These are phyloP conservation scores for Lethenteron camtschaticum DNA, from an alignment of 2,113 vertebrate genomes.

Conservation along the genomic window DNA sequence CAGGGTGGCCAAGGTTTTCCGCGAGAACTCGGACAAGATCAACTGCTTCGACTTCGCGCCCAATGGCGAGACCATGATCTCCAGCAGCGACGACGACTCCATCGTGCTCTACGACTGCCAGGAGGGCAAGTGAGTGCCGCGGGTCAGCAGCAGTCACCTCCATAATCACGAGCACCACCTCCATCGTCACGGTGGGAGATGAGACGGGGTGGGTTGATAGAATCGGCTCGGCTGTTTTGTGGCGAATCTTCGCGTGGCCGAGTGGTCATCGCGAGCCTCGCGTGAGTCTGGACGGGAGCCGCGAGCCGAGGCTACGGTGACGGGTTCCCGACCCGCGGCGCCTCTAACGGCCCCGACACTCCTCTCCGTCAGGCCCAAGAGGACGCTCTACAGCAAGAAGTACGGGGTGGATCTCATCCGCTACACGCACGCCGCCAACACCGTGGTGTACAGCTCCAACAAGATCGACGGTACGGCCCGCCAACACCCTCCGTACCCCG, in stretches of 20 bases:
- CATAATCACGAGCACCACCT: neutral
- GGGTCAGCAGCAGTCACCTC: neutral
- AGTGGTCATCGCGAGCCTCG: too few species aligned
- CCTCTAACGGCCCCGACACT: too few species aligned
- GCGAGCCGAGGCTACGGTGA: too few species aligned
- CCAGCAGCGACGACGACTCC: constrained; percentile 92
- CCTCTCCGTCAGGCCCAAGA: constrained; percentile 47
- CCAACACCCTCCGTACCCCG: neutral
- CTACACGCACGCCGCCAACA: constrained; percentile 95
- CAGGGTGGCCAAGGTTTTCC: constrained; percentile 92
- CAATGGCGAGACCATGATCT: constrained; percentile 89
- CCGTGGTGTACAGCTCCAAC: constrained; percentile 97
- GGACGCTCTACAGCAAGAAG: constrained; percentile 97
- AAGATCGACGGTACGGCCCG: constrained; percentile 82
- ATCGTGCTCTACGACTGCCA: constrained; percentile 93
- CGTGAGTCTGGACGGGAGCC: too few species aligned
- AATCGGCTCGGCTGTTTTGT: too few species aligned
- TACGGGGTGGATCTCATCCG: constrained; percentile 97
- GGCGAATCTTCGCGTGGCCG: too few species aligned
- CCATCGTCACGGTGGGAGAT: too few species aligned
- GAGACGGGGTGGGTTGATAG: neutral
- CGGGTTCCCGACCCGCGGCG: too few species aligned
- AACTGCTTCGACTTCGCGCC: constrained; percentile 97
- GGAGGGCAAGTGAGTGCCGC: constrained; percentile 76
- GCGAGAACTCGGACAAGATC: constrained; percentile 92